Conservation (phyloP, 2,888 invertebrate species). For the Sesia bembeciformis region DNA sequence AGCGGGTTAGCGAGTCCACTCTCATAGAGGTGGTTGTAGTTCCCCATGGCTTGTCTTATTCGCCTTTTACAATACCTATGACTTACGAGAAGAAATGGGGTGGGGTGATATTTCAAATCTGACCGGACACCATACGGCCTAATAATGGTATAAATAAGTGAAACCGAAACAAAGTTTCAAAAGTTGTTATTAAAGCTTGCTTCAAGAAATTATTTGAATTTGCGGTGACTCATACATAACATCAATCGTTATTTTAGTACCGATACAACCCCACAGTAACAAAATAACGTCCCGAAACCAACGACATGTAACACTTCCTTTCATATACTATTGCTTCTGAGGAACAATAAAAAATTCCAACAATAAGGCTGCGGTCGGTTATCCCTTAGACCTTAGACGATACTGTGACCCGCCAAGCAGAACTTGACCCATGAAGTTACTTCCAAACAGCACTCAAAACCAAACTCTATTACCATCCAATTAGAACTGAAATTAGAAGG, state of each 20-base stretch:
- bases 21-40: too few species aligned
- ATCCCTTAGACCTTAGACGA: conserved; percentile 28
- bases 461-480: conserved; percentile 3
- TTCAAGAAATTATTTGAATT: too few species aligned
- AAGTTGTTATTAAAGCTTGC: too few species aligned
- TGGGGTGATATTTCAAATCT: too few species aligned
- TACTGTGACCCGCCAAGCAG: conserved; percentile 38
- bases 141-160: too few species aligned
- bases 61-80: too few species aligned
- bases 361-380: conserved; percentile 43
- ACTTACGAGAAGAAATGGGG: too few species aligned
- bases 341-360: conserved; percentile 50
- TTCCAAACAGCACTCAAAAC: conserved; percentile 3
- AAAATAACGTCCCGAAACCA: conserved; percentile 48
- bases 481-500: not conserved
- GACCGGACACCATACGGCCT: too few species aligned
- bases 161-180: too few species aligned
- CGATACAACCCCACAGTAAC: not conserved
- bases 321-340: conserved; percentile 27
- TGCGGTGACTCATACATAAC: too few species aligned
- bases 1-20: too few species aligned
- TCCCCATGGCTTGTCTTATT: too few species aligned
- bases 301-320: conserved; percentile 58
- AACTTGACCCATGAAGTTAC: conserved; percentile 27
- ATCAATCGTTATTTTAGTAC: not conserved